Evolutionary conservation across 2,797 vertebrate genomes (phyloP).

Genomic region (Lagodon rhomboides): DNA sequence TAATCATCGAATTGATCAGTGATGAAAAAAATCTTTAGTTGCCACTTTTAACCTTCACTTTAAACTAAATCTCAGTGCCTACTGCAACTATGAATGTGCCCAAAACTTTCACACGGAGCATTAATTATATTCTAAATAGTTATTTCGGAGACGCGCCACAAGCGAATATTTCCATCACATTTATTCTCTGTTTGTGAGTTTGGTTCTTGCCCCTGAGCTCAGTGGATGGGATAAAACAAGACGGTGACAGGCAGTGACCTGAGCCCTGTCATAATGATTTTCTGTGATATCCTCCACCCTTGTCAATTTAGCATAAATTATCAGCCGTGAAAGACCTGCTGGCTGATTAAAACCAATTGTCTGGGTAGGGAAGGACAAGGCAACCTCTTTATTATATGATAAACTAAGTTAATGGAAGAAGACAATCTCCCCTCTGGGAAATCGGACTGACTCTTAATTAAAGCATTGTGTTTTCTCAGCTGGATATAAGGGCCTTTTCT

Average conservation of each 20-base stretch:
- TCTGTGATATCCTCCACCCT: constrained; percentile 85
- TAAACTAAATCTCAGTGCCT: neutral
- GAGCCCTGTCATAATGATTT: constrained; percentile 84
- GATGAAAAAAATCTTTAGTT: too few species aligned
- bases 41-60: too few species aligned
- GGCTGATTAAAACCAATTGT: constrained; percentile 91
- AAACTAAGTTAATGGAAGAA: constrained; percentile 87
- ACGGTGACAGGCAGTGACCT: constrained; percentile 80
- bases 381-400: constrained; percentile 88
- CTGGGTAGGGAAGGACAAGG: constrained; percentile 87
- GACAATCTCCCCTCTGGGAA: constrained; percentile 85
- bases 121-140: neutral
- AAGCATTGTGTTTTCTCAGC: constrained; percentile 79
- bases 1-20: too few species aligned
- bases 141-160: neutral
- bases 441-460: constrained; percentile 84
- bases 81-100: neutral
- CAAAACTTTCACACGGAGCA: constrained; percentile 1
- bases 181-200: constrained; percentile 51
- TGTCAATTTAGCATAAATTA: constrained; percentile 90
- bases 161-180: constrained; percentile 39
- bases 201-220: constrained; percentile 56
- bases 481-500: constrained; percentile 58
- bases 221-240: constrained; percentile 68
- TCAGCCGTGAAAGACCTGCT: constrained; percentile 85